These are phyloP conservation scores for Nemotelus pantherinus DNA, from an alignment of 2,888 invertebrate species.

Conservation along the genomic window DNA sequence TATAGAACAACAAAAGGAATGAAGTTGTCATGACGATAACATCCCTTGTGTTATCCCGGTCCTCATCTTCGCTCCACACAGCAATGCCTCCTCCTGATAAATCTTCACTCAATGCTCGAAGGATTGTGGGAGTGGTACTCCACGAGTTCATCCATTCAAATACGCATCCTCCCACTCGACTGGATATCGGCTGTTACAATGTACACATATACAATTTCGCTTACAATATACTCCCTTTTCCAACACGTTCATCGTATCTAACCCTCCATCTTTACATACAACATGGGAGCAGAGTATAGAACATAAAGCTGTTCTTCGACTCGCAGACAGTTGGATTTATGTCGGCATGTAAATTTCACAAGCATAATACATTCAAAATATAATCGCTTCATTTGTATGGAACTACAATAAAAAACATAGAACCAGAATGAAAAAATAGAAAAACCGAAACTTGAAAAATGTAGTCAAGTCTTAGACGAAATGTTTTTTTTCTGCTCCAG, in stretches of 20 bases:
- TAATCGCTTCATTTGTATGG: not conserved
- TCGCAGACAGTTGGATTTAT: constrained; percentile 32
- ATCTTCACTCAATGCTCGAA: constrained; percentile 7
- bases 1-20: constrained; percentile 39
- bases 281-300: not conserved
- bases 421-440: not conserved
- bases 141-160: constrained; percentile 32
- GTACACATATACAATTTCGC: constrained; percentile 2
- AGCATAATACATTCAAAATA: not conserved
- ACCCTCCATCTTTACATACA: not conserved
- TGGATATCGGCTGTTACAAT: too few relatives aligned
- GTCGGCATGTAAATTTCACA: constrained; percentile 31
- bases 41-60: constrained; percentile 36
- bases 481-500: not conserved
- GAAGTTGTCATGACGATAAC: constrained; percentile 49
- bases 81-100: not conserved
- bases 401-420: constrained; percentile 20
- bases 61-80: constrained; percentile 13
- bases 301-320: constrained; percentile 11
- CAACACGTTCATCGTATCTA: not conserved
- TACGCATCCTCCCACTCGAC: constrained; percentile 25
- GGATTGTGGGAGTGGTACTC: constrained; percentile 29
- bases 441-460: constrained; percentile 1
- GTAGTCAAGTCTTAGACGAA: constrained; percentile 14
- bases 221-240: constrained; percentile 15